phyloP scores from a whole-genome alignment of 2,113 vertebrate genomes.

The Nesoenas mayeri region DNA sequence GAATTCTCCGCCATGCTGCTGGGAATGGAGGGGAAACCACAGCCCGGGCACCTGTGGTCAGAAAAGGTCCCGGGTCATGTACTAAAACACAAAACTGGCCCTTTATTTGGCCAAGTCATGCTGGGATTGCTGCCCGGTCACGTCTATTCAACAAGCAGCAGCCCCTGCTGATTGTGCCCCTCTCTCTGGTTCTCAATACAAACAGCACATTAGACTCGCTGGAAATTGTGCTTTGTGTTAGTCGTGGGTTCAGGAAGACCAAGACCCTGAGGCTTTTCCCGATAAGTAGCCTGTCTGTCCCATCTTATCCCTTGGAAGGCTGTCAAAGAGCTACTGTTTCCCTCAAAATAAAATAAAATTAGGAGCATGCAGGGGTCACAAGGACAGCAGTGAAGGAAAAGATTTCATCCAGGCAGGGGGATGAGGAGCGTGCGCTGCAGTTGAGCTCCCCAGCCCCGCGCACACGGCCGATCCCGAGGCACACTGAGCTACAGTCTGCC shows the following conservation, averaged over 20 bases:
- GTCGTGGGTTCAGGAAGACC: not conserved
- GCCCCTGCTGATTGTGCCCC: not conserved
- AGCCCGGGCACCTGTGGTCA: accelerated
- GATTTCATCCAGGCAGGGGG: not conserved
- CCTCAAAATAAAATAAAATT: accelerated
- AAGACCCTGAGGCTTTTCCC: not conserved
- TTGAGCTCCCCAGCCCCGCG: not conserved
- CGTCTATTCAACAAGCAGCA: not conserved
- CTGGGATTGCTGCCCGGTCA: not conserved
- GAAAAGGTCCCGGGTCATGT: not conserved
- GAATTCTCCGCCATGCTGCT: not conserved
- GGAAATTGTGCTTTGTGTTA: not conserved
- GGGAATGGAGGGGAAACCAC: not conserved
- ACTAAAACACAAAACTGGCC: not conserved
- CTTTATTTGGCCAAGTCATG: not conserved
- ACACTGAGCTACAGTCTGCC: not conserved
- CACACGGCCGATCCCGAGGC: not conserved
- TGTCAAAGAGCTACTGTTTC: not conserved
- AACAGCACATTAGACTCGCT: not conserved
- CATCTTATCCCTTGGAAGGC: not conserved
- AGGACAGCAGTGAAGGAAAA: not conserved
- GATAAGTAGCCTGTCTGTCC: not conserved
- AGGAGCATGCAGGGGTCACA: not conserved
- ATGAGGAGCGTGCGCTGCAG: accelerated
- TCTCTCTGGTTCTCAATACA: not conserved